Conservation (phyloP, 2,113 vertebrate species). For the Danionella cerebrum region DNA sequence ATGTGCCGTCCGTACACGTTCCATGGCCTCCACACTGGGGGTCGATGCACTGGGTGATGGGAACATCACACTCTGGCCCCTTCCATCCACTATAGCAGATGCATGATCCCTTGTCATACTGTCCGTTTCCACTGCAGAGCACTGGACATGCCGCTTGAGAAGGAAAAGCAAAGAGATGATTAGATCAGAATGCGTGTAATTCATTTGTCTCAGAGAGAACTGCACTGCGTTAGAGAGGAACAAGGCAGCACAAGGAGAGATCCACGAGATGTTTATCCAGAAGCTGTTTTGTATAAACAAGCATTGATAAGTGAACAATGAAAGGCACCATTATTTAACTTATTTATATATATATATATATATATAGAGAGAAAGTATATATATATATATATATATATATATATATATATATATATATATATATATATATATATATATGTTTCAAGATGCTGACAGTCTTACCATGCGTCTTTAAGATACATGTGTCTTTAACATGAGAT, state of each 20-base stretch:
- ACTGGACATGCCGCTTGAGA: conserved; percentile 84
- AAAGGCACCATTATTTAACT: too few species aligned
- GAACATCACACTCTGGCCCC: conserved; percentile 89
- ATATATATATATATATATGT: too few species aligned
- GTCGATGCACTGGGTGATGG: conserved; percentile 88
- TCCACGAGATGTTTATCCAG: neutral
- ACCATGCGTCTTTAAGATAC: too few species aligned
- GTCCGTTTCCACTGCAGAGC: conserved; percentile 94
- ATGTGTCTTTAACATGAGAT: too few species aligned
- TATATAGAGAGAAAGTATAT: too few species aligned
- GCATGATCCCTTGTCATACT: conserved; percentile 94
- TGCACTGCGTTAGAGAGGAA: neutral
- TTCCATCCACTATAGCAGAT: conserved; percentile 98
- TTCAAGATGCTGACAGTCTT: too few species aligned
- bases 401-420: too few species aligned
- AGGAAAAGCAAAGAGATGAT: conserved; percentile 22
- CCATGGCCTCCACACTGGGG: conserved; percentile 89
- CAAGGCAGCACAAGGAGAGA: neutral
- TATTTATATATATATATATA: too few species aligned
- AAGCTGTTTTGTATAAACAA: neutral
- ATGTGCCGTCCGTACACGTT: conserved; percentile 89
- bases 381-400: too few species aligned
- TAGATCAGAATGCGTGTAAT: conserved; percentile 1
- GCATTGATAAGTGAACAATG: too few species aligned
- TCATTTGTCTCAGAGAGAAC: neutral